Percentiles rank a stretch among this genome's conserved stretches.
These are phyloP conservation scores for Dryobota labecula DNA, from an alignment of 2,888 invertebrate species.

Conservation along the genomic window DNA sequence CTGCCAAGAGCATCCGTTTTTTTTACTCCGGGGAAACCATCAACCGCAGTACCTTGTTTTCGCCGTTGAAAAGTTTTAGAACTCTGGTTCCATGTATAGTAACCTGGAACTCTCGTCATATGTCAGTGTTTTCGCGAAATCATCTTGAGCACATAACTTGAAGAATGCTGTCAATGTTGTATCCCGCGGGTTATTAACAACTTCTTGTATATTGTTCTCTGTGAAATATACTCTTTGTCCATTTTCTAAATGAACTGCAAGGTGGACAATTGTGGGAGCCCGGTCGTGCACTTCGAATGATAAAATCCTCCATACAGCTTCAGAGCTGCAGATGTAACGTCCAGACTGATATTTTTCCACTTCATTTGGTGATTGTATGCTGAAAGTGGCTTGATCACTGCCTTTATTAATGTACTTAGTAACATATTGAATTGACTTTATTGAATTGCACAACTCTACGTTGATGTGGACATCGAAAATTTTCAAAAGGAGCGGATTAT, in stretches of 20 bases:
- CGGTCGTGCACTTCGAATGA: too few relatives aligned
- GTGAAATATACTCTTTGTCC: neutral
- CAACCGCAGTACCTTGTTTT: neutral
- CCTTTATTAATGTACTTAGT: too few relatives aligned
- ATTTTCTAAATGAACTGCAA: too few relatives aligned
- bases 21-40: neutral
- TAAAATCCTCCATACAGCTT: too few relatives aligned
- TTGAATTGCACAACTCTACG: conserved; percentile 14
- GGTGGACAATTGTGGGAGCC: too few relatives aligned
- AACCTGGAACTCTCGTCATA: conserved; percentile 1
- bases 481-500: conserved; percentile 1
- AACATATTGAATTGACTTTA: conserved; percentile 9
- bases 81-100: conserved; percentile 3
- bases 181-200: neutral
- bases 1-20: neutral
- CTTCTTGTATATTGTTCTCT: conserved; percentile 5
- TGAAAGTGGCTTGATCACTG: neutral
- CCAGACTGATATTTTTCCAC: neutral
- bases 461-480: conserved; percentile 2
- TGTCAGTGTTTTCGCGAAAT: conserved; percentile 4
- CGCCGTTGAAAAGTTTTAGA: neutral
- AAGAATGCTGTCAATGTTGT: conserved; percentile 3
- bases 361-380: too few relatives aligned
- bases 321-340: too few relatives aligned
- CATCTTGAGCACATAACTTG: neutral